Percentiles rank a stretch among this genome's conserved stretches.
phyloP scores from a whole-genome alignment of 2,888 invertebrate species.

The Lapara coniferarum region DNA sequence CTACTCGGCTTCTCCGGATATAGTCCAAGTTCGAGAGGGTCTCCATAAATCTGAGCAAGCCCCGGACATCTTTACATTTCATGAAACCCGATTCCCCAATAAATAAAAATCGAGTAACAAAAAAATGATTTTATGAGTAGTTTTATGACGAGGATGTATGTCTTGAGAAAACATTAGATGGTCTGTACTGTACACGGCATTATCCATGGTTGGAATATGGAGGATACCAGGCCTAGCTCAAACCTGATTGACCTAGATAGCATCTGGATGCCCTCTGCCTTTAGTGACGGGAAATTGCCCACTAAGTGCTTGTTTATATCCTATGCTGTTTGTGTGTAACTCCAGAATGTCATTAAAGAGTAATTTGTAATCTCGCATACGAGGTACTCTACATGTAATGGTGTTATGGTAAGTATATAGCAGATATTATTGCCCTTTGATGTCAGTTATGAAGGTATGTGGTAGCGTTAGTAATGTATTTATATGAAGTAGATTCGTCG shows the following conservation, averaged over 20 bases:
- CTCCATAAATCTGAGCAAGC: too few species aligned
- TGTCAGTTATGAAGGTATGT: not conserved
- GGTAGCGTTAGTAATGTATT: too few species aligned
- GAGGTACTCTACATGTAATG: not conserved
- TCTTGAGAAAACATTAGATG: too few species aligned
- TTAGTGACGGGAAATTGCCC: constrained; percentile 13
- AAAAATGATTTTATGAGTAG: too few species aligned
- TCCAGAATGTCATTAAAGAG: constrained; percentile 13
- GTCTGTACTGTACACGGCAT: not conserved
- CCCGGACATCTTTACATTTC: too few species aligned
- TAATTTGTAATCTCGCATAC: constrained; percentile 18
- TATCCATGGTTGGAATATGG: not conserved
- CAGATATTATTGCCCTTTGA: not conserved
- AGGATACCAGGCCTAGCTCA: not conserved
- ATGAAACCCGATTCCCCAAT: too few species aligned
- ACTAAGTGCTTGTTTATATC: constrained; percentile 21
- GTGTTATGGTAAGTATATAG: not conserved
- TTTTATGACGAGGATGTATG: too few species aligned
- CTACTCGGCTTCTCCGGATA: not conserved
- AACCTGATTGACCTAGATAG: constrained; percentile 15
- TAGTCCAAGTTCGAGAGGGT: not conserved
- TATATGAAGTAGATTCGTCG: too few species aligned
- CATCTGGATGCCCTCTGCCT: constrained; percentile 5
- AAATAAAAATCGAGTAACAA: too few species aligned
- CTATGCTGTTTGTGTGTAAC: constrained; percentile 16